Base-by-base conservation (phyloP, 2,888 invertebrate species). In the Celastrina argiolus region DNA sequence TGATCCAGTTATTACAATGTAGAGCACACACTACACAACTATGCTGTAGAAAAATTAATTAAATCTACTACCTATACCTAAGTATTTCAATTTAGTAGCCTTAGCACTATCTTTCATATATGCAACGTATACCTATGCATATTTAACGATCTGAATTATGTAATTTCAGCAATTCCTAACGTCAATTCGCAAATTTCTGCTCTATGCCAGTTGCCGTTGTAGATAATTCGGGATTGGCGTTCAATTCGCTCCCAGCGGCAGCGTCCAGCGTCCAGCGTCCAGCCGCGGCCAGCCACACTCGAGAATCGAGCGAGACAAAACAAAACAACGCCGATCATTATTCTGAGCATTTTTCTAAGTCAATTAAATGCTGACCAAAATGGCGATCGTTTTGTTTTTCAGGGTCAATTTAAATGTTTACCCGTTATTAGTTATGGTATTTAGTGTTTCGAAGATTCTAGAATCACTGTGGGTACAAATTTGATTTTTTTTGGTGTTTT, bases 311-410 rank as follows among this genome's bases (percentile, higher is more conserved):
- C 75, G 75, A 76, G 76, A 77, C 79, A 78, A 75, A 82, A 83
- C 75, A 79, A 81, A 77, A 78, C 75, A 58, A 66, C 39, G 14
- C 51, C 71, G 36, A 67, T 51, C 70, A 73, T 74, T 75, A 74
- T 69, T 71, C 70, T 72, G 69, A 69, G 73, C 75, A 79, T 78
- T 81, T 85, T 85, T 87, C 82, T 81, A 83, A 85, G 83, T 84
- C 86, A 86, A 88, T 87, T 88, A 87, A 84, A 83, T 83, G 75
- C 78, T 78, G 67, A 75, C 78, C 71, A 82, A 83, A 74, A 82
- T 81, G 81, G 83, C 82, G 75, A 72, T 69, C 70, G 71, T 73
- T 65, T 74, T 73, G 78, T 80, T 81, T 78, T 75, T 76, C 72
- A 70, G 67, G 69, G 72, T 70, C 74, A 70, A 78, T 80, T 81